Conservation (phyloP, 2,888 invertebrate species). For the Apamea crenata region DNA sequence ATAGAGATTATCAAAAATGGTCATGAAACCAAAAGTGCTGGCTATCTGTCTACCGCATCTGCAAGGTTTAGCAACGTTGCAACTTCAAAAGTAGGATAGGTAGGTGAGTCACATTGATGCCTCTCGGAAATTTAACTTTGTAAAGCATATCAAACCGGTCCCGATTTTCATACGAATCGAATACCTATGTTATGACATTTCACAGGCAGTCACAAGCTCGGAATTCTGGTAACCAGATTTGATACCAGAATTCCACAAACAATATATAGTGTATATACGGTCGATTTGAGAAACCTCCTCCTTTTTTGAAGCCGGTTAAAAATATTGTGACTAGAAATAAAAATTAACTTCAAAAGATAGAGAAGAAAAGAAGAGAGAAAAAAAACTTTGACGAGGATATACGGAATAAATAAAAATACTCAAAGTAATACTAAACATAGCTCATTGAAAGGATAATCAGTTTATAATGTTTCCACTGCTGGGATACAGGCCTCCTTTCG, state of each 20-base stretch:
- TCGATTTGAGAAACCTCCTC: too few species aligned
- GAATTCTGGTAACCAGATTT: conserved; percentile 1
- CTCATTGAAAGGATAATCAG: background rate
- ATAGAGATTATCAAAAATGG: conserved; percentile 32
- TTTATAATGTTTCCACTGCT: too few species aligned
- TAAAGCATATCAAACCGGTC: conserved; percentile 5
- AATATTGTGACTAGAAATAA: too few species aligned
- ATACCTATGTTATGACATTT: background rate
- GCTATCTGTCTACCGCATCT: background rate
- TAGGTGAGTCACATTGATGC: conserved; percentile 19
- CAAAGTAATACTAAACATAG: background rate
- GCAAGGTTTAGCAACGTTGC: background rate
- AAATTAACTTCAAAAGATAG: background rate
- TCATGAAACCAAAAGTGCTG: background rate
- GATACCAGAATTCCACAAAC: background rate
- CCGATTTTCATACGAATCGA: background rate
- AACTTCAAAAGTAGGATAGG: background rate
- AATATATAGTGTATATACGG: too few species aligned
- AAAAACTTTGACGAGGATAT: background rate
- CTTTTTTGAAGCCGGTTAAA: too few species aligned
- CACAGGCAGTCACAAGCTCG: background rate
- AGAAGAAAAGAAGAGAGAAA: background rate
- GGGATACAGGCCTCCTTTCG: too few species aligned
- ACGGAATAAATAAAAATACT: background rate
- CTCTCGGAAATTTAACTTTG: background rate